Evolutionary conservation across 2,888 invertebrate species (phyloP).

Genomic region (Mechanitis messenoides): DNA sequence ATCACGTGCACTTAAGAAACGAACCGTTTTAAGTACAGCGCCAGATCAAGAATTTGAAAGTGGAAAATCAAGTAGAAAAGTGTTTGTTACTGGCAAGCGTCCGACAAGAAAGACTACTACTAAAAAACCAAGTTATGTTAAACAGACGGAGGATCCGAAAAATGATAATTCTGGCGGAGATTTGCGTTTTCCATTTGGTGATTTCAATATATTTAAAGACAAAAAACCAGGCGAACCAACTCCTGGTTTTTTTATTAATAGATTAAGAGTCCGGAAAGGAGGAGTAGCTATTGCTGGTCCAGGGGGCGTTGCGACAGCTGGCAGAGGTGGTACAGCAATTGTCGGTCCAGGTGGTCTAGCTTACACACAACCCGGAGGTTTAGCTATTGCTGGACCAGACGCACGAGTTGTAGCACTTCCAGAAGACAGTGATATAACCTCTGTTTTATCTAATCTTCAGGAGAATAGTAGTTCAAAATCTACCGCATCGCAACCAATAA

Average conservation of each 20-base stretch:
- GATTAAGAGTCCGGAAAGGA: slow-evolving; percentile 82
- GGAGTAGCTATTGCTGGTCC: slow-evolving; percentile 89
- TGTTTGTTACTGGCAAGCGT: slow-evolving; percentile 40
- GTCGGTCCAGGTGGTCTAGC: slow-evolving; percentile 87
- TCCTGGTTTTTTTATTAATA: slow-evolving; percentile 82
- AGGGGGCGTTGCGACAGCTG: slow-evolving; percentile 88
- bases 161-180: slow-evolving; percentile 41
- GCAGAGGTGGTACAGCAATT: slow-evolving; percentile 86
- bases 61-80: slow-evolving; percentile 44
- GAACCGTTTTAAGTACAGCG: slow-evolving; percentile 43
- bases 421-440: slow-evolving; percentile 76
- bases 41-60: slow-evolving; percentile 40
- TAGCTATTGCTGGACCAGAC: slow-evolving; percentile 86
- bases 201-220: slow-evolving; percentile 49
- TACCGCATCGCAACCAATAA: slow-evolving; percentile 67
- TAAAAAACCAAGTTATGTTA: slow-evolving; percentile 35
- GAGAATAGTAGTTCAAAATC: slow-evolving; percentile 54
- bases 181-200: slow-evolving; percentile 47
- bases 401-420: slow-evolving; percentile 83
- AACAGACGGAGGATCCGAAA: slow-evolving; percentile 34
- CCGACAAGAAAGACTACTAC: slow-evolving; percentile 42
- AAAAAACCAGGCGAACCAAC: slow-evolving; percentile 59
- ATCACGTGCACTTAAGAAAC: slow-evolving; percentile 54
- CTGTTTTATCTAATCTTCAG: slow-evolving; percentile 66
- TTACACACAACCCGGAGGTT: slow-evolving; percentile 83